Evolutionary conservation across 2,113 vertebrate species (phyloP).

Genomic region (Tragelaphus imberbis): DNA sequence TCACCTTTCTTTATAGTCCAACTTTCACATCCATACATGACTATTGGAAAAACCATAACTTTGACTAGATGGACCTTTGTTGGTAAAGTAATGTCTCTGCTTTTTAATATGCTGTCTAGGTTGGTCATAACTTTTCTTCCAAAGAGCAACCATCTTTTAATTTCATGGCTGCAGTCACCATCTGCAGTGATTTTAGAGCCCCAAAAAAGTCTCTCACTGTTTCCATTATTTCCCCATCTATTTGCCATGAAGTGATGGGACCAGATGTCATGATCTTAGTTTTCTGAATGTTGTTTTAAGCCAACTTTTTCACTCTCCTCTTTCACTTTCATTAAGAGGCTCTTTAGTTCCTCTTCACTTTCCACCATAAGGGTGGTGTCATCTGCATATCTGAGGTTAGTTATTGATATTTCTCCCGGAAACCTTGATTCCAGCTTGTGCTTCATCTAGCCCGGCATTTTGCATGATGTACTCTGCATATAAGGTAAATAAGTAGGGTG

Average conservation of each 20-base stretch:
- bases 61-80: not conserved
- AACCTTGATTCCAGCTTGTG: not conserved
- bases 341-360: not conserved
- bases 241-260: not conserved
- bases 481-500: not conserved
- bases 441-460: not conserved
- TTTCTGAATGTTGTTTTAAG: not conserved
- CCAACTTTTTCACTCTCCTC: not conserved
- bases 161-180: not conserved
- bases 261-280: not conserved
- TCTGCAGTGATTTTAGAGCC: not conserved
- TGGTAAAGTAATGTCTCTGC: not conserved
- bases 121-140: not conserved
- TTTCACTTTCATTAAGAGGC: not conserved
- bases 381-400: not conserved
- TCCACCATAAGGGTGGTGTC: not conserved
- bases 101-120: not conserved
- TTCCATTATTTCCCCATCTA: not conserved
- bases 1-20: not conserved
- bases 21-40: not conserved
- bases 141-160: not conserved
- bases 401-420: not conserved
- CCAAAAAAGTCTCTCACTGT: not conserved
- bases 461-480: not conserved
- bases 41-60: not conserved